Conservation (phyloP, 1,140 invertebrate species). For the Tetragonula clypearis region DNA sequence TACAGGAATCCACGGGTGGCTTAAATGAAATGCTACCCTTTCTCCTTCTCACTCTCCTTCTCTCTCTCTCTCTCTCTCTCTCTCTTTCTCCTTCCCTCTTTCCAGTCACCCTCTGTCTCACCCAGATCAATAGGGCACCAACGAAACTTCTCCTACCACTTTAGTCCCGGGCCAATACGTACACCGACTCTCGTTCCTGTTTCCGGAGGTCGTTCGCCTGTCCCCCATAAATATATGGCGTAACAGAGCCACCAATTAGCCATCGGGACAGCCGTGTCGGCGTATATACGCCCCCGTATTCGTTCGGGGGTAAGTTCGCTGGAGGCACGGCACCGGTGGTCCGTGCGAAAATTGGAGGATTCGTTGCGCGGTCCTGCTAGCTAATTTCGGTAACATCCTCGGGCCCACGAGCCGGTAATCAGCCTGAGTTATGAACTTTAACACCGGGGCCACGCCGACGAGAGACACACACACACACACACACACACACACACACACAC, state of each 20-base stretch:
- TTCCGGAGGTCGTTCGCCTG: constrained; percentile 61
- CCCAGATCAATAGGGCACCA: constrained; percentile 64
- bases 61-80: constrained; percentile 12
- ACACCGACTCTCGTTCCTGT: constrained; percentile 49
- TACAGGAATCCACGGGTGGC: constrained; percentile 55
- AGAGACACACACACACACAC: no score
- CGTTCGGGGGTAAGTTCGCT: constrained; percentile 49
- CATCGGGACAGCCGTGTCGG: constrained; percentile 62
- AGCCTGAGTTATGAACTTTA: constrained; percentile 26
- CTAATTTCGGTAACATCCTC: constrained; percentile 20
- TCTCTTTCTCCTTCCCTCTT: constrained; percentile 7
- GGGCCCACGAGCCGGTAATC: constrained; percentile 16
- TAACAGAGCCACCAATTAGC: constrained; percentile 69
- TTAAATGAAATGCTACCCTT: constrained; percentile 61
- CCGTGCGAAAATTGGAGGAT: constrained; percentile 54
- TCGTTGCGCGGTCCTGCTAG: neutral
- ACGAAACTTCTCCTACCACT: constrained; percentile 65
- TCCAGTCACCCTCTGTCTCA: constrained; percentile 6
- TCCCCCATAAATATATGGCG: constrained; percentile 64
- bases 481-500: no score
- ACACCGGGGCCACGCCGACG: neutral
- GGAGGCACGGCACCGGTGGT: neutral
- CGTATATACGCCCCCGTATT: constrained; percentile 15
- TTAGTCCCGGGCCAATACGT: constrained; percentile 50
- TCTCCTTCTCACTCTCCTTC: neutral